Percentiles rank a stretch among this genome's conserved stretches.
Evolutionary conservation across 1,140 invertebrate species (phyloP).

Genomic region (Sarcophaga bullata): DNA sequence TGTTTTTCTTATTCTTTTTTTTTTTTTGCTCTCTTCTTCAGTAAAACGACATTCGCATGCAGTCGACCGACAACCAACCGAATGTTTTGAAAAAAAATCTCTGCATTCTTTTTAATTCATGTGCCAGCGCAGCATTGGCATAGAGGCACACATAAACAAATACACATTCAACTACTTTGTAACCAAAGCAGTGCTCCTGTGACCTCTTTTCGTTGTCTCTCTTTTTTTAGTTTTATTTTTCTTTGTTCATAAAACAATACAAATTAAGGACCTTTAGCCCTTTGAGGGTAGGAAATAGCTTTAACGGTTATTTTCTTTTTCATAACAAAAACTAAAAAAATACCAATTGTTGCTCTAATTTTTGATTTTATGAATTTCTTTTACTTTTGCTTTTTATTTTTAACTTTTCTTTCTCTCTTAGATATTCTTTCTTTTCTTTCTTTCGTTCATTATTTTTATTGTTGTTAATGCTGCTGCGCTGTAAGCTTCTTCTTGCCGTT

Average conservation of each 20-base stretch:
- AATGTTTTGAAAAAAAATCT: constrained; percentile 21
- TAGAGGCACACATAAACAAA: too few species aligned
- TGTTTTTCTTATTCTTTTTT: neutral
- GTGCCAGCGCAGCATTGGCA: neutral
- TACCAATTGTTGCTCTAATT: too few species aligned
- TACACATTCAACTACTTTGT: too few species aligned
- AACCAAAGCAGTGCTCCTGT: neutral
- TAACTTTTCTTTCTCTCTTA: neutral
- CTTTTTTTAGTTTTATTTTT: neutral
- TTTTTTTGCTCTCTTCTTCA: neutral
- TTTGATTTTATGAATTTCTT: neutral
- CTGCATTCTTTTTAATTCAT: neutral
- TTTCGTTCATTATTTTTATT: constrained; percentile 13
- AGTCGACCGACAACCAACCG: neutral
- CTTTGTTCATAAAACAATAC: too few species aligned
- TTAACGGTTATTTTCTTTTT: too few species aligned
- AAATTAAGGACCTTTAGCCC: too few species aligned
- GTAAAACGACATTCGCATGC: neutral
- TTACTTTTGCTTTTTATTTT: neutral
- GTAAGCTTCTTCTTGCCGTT: neutral
- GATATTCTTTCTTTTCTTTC: neutral
- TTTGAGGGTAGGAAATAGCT: too few species aligned
- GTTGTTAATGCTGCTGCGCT: constrained; percentile 30
- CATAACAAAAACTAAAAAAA: too few species aligned
- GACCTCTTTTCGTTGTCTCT: neutral